Evolutionary conservation across 2,888 invertebrate species (phyloP).

Genomic region (Nematopogon swammerdamellus): DNA sequence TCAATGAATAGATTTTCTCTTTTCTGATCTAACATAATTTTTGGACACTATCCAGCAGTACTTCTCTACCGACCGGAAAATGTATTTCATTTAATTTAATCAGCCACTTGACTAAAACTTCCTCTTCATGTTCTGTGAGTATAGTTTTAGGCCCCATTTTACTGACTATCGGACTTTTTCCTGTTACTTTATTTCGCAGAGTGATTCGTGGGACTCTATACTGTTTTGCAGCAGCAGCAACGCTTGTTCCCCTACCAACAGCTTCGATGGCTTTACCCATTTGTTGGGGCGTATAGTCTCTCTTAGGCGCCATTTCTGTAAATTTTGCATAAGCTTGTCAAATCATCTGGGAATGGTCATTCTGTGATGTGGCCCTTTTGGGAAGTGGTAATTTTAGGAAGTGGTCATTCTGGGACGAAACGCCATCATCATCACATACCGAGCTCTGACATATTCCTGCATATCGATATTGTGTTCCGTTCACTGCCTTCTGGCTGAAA

Average conservation of each 20-base stretch:
- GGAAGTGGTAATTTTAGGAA: too few relatives aligned
- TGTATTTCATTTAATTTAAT: conserved; percentile 9
- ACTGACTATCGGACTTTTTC: background rate
- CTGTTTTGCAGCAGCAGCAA: conserved; percentile 10
- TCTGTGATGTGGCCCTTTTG: too few relatives aligned
- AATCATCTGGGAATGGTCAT: background rate
- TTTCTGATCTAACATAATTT: conserved; percentile 12
- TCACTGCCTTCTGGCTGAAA: too few relatives aligned
- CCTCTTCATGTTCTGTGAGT: conserved; percentile 4
- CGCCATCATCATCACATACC: too few relatives aligned
- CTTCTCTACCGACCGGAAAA: conserved; percentile 11
- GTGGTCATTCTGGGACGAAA: too few relatives aligned
- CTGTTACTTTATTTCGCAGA: background rate
- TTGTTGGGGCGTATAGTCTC: conserved; percentile 8
- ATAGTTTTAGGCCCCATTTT: background rate
- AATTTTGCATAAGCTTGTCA: conserved; percentile 1
- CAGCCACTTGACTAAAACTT: conserved; percentile 11
- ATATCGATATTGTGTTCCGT: too few relatives aligned
- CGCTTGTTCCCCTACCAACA: conserved; percentile 13
- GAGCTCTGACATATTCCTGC: too few relatives aligned
- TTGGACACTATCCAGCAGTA: conserved; percentile 14
- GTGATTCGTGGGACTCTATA: background rate
- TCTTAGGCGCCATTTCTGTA: conserved; percentile 8
- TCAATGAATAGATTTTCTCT: conserved; percentile 12
- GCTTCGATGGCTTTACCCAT: conserved; percentile 8